Conservation (phyloP, 2,888 invertebrate genomes). For the Athrips mouffetella region DNA sequence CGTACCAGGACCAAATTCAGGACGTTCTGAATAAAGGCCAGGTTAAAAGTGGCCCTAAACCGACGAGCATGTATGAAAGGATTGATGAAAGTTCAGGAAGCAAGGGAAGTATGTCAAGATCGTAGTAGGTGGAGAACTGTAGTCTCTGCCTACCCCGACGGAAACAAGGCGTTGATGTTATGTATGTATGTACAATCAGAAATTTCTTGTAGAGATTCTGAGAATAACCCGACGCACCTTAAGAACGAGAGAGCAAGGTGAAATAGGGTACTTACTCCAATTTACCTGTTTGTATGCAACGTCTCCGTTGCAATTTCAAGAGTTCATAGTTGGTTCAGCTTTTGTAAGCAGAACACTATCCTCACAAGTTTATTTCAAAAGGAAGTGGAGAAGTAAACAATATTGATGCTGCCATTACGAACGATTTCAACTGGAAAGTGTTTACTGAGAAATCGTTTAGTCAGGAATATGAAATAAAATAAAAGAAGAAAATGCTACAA, state of each 20-base stretch:
- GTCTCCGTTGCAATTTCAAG: conserved; percentile 13
- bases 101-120: no score
- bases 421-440: not conserved
- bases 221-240: not conserved
- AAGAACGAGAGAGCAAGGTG: conserved; percentile 6
- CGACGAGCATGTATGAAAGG: no score
- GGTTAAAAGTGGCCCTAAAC: no score
- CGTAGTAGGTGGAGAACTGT: no score
- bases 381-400: not conserved
- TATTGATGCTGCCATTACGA: not conserved
- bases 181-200: no score
- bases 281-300: conserved; percentile 19
- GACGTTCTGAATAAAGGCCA: no score
- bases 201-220: not conserved
- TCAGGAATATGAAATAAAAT: not conserved
- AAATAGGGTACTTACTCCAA: conserved; percentile 17
- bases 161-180: no score
- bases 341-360: conserved; percentile 4
- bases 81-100: no score
- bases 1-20: no score
- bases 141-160: no score
- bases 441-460: not conserved
- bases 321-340: conserved; percentile 11
- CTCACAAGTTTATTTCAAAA: not conserved
- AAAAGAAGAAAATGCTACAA: not conserved